These are phyloP conservation scores for Yponomeuta plumbellus DNA, from an alignment of 2,888 invertebrate genomes.

Conservation along the genomic window DNA sequence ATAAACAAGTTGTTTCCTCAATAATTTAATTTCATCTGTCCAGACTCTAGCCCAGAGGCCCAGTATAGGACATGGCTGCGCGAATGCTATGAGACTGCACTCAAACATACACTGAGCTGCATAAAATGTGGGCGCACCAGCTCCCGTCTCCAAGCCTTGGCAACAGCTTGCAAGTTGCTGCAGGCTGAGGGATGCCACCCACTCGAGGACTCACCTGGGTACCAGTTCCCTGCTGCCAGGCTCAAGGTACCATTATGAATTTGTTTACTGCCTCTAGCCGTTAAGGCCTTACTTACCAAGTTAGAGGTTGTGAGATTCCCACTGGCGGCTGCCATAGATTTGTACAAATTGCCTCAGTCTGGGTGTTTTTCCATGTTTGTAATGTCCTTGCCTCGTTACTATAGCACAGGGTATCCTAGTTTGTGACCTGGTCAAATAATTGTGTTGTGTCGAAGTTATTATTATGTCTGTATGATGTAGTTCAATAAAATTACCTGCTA, in stretches of 20 bases:
- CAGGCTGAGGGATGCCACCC: conserved; percentile 83
- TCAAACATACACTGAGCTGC: conserved; percentile 75
- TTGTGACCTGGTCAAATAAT: too few species aligned
- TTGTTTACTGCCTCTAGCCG: background rate
- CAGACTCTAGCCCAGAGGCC: conserved; percentile 72
- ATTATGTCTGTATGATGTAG: too few species aligned
- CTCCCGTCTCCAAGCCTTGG: conserved; percentile 79
- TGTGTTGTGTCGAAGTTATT: too few species aligned
- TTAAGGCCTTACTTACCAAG: too few species aligned
- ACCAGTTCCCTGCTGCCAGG: conserved; percentile 80
- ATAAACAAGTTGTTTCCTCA: too few species aligned
- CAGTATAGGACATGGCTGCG: conserved; percentile 82
- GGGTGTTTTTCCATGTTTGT: too few species aligned
- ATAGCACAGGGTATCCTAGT: too few species aligned
- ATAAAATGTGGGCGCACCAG: conserved; percentile 69
- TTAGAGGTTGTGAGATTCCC: too few species aligned
- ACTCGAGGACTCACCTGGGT: conserved; percentile 68
- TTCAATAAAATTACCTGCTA: too few species aligned
- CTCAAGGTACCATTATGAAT: conserved; percentile 68
- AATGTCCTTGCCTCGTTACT: too few species aligned
- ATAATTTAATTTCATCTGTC: background rate
- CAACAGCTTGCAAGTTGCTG: conserved; percentile 84
- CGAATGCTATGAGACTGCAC: conserved; percentile 81
- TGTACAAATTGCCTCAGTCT: too few species aligned
- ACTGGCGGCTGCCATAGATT: too few species aligned